Evolutionary conservation across 2,888 invertebrate genomes (phyloP).

Genomic region (Lithophane semibrunnea): DNA sequence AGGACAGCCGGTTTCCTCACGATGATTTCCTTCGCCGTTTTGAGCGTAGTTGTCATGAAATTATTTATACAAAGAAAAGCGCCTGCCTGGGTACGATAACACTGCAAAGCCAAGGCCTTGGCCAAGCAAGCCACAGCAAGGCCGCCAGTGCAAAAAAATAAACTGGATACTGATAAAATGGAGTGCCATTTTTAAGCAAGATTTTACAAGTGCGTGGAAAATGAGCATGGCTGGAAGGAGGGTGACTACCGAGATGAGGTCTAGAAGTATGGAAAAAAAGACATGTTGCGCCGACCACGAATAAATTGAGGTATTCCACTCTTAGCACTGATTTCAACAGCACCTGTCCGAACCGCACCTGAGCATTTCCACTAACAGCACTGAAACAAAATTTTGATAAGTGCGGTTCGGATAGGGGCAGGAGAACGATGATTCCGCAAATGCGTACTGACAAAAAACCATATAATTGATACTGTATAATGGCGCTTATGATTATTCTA

Average conservation of each 20-base stretch:
- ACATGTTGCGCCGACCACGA: too few relatives aligned
- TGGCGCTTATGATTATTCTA: conserved; percentile 28
- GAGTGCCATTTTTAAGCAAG: conserved; percentile 12
- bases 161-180: background rate
- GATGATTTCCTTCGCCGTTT: background rate
- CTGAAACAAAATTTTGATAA: too few relatives aligned
- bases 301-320: too few relatives aligned
- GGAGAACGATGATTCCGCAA: background rate
- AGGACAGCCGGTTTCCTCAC: too few relatives aligned
- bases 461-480: conserved; percentile 16
- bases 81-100: fast-evolving
- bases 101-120: too few relatives aligned
- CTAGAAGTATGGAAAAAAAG: too few relatives aligned
- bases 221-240: too few relatives aligned
- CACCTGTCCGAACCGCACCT: too few relatives aligned
- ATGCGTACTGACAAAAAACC: background rate
- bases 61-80: background rate
- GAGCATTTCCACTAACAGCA: too few relatives aligned
- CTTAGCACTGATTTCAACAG: too few relatives aligned
- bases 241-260: background rate
- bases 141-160: background rate
- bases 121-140: too few relatives aligned
- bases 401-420: too few relatives aligned
- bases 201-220: background rate
- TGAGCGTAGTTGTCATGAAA: background rate